Percentiles rank a stretch among this genome's conserved stretches.
Conservation (phyloP, 2,888 invertebrate species). For the Cantharis rustica region DNA sequence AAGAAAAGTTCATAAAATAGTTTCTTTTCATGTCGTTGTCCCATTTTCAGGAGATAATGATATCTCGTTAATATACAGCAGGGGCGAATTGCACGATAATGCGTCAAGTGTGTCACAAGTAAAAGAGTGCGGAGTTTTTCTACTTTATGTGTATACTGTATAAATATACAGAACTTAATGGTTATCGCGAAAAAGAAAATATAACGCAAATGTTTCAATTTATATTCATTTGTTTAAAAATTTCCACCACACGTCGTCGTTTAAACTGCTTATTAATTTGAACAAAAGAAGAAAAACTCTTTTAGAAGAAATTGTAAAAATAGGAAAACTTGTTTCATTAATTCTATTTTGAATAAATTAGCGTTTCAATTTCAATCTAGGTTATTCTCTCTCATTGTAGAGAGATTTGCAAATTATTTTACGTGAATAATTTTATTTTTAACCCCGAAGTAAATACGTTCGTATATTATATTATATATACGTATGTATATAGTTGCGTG, state of each 20-base stretch:
- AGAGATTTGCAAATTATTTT: neutral
- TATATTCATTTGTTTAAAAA: neutral
- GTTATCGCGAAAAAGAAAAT: neutral
- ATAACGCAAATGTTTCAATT: neutral
- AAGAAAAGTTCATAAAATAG: neutral
- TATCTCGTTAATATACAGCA: neutral
- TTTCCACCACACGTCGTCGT: neutral
- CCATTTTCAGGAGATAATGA: neutral
- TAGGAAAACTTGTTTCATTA: neutral
- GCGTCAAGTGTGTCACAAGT: neutral
- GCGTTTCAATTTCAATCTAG: neutral
- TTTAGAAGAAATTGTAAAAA: neutral
- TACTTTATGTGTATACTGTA: neutral
- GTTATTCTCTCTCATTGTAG: neutral
- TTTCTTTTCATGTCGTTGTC: neutral
- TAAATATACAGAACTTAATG: neutral
- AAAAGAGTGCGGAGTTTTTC: neutral
- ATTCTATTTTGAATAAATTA: neutral
- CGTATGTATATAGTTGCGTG: neutral
- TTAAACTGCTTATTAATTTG: neutral
- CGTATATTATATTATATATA: neutral
- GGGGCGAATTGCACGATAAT: neutral
- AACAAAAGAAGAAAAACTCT: neutral
- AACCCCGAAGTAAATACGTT: neutral
- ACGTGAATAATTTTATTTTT: neutral